Base-by-base conservation (phyloP, 2,797 vertebrate species). In the Eutrigla gurnardus region DNA sequence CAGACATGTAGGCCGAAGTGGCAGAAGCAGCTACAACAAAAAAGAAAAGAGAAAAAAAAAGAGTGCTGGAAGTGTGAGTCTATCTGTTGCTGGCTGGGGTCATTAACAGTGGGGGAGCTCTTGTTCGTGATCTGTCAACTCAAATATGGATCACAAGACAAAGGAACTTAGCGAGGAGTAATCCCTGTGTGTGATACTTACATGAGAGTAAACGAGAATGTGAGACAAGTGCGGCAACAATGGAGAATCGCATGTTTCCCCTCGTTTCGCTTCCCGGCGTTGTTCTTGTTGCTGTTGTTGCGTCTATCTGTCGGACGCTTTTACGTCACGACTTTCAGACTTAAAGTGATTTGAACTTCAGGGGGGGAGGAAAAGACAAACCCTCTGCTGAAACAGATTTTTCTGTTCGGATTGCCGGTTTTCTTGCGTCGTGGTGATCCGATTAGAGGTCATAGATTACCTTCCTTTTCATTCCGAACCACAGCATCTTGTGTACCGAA, bases 131-230 rank as follows among this genome's bases (percentile, higher is more conserved):
- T 93, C 91, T 93, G 91, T 93, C 92, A 93, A 84, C 90, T 92
- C 90, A 91, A 92, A 94, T 94, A 93, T 93, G 91, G 91, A 92
- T 93, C 90, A 93, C 84, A 77, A 91, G 89, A 94, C 92, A 94
- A 94, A 93, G 83, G 90, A 94, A 93, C 88, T 93, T 93, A 92
- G 91, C 90, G 90, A 92, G 90, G 89, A 93, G 88, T 91, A 92
- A 91, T 92, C 89, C 90, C 35, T 92, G 93, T 92, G 92, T 93
- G 92, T 93, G 92, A 93, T 93, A 93, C 91, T 90, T 89, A 90
- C 86, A 91, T 85, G 88, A 91, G 89, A 88, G 88, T 91, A 89
- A 93, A 83, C 86, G 85, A 88, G 89, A 93, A 92, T 90, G 88
- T 89, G 89, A 93, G 90, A 92, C 91, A 88, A 93, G 88, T 91